These are phyloP conservation scores for Urocitellus parryii DNA, from an alignment of 2,113 vertebrate genomes.

Conservation along the genomic window DNA sequence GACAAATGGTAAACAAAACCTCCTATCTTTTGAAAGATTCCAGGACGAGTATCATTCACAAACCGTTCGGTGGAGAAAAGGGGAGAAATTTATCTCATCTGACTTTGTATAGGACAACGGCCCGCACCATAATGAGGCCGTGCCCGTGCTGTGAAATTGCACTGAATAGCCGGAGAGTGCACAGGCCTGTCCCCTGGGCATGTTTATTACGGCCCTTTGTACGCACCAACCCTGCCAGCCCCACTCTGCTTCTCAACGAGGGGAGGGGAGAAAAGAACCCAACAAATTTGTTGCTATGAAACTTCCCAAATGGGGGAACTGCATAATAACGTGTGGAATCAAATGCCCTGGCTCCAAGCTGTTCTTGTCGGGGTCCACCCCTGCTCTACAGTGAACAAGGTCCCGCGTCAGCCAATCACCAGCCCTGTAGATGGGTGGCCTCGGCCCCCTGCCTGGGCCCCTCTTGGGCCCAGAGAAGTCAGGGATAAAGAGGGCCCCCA, in stretches of 20 bases:
- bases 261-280: conserved; percentile 64
- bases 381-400: conserved; percentile 48
- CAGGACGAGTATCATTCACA: conserved; percentile 68
- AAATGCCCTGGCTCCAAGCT: conserved; percentile 47
- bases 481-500: not conserved
- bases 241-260: conserved; percentile 62
- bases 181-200: conserved; percentile 75
- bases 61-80: conserved; percentile 73
- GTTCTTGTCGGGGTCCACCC: conserved; percentile 67
- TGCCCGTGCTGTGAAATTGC: conserved; percentile 79
- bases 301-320: conserved; percentile 74
- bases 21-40: conserved; percentile 72
- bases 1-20: conserved; percentile 74
- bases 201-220: conserved; percentile 81
- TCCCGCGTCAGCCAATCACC: conserved; percentile 51
- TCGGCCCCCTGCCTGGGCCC: conserved; percentile 49
- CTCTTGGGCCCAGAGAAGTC: conserved; percentile 57
- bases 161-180: conserved; percentile 76
- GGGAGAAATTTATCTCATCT: conserved; percentile 80
- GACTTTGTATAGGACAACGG: conserved; percentile 80
- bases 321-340: conserved; percentile 51
- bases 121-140: conserved; percentile 77
- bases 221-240: conserved; percentile 61
- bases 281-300: conserved; percentile 75
- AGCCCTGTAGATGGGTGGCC: conserved; percentile 75